Conservation (phyloP, 2,113 vertebrate species). For the Terrapene triunguis region DNA sequence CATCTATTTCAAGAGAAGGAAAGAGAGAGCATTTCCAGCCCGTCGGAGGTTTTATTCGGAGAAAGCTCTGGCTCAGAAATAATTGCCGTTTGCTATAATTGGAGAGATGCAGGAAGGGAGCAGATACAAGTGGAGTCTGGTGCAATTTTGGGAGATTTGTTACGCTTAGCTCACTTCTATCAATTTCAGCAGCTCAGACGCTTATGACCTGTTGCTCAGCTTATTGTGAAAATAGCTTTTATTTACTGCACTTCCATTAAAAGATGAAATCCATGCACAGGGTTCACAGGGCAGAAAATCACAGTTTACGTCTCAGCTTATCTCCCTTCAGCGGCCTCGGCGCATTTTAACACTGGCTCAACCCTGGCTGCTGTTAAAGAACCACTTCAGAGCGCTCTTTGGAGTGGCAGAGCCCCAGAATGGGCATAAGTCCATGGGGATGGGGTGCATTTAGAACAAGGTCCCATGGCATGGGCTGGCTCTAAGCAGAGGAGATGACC, state of each 20-base stretch:
- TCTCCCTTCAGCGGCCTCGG: slow-evolving; percentile 71
- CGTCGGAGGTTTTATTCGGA: slow-evolving; percentile 67
- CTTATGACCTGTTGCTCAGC: slow-evolving; percentile 84
- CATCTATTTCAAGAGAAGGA: slow-evolving; percentile 62
- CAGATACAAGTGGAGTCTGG: slow-evolving; percentile 71
- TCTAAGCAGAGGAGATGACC: not conserved
- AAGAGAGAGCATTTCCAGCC: slow-evolving; percentile 52
- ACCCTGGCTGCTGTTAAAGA: slow-evolving; percentile 50
- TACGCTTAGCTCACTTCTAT: slow-evolving; percentile 84
- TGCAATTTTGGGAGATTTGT: slow-evolving; percentile 86
- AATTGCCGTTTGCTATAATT: slow-evolving; percentile 80
- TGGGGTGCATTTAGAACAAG: fast-evolving
- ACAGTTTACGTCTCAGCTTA: slow-evolving; percentile 83
- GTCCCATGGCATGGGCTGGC: not conserved
- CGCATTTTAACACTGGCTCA: slow-evolving; percentile 65
- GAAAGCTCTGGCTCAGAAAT: slow-evolving; percentile 78
- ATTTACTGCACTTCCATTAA: slow-evolving; percentile 87
- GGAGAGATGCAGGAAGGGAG: slow-evolving; percentile 76
- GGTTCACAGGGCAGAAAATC: slow-evolving; percentile 86
- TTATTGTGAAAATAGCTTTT: slow-evolving; percentile 85
- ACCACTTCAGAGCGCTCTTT: not conserved
- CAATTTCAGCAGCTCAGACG: slow-evolving; percentile 80
- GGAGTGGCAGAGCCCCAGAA: not conserved
- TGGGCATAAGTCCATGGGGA: not conserved
- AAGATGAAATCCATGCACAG: slow-evolving; percentile 85